A percentile compares a stretch with the other conserved stretches of the same genome.
phyloP scores from a whole-genome alignment of 2,797 vertebrate genomes.

The Uromys caudimaculatus region DNA sequence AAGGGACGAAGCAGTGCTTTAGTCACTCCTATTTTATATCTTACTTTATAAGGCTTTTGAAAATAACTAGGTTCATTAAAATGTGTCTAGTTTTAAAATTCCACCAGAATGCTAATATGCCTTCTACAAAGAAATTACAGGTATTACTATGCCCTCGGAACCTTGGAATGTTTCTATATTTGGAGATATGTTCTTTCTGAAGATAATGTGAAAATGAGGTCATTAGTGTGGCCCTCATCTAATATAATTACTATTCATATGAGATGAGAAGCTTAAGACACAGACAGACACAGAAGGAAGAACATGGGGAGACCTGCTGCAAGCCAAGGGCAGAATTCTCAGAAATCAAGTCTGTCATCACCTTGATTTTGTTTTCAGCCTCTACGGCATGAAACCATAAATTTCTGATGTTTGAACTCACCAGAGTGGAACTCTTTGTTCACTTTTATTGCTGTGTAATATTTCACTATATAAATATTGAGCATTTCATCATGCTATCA shows the following conservation, averaged over 20 bases:
- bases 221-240: neutral
- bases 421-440: neutral
- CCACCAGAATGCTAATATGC: slow-evolving; percentile 42
- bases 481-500: neutral
- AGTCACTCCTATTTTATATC: slow-evolving; percentile 61
- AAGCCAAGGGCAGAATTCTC: neutral
- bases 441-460: neutral
- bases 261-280: neutral
- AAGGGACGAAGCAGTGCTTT: slow-evolving; percentile 64
- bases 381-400: neutral
- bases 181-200: neutral
- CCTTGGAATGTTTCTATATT: neutral
- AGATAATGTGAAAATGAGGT: slow-evolving; percentile 10
- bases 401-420: neutral
- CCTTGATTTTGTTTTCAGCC: neutral
- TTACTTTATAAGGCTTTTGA: slow-evolving; percentile 60
- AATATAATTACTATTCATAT: neutral
- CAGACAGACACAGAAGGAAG: neutral
- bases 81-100: slow-evolving; percentile 48
- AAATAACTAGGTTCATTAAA: slow-evolving; percentile 63
- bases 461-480: neutral
- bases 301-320: neutral
- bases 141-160: neutral
- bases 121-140: slow-evolving; percentile 49
- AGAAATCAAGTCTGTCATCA: neutral